phyloP scores from a whole-genome alignment of 2,113 vertebrate species.

The Cisticola juncidis region DNA sequence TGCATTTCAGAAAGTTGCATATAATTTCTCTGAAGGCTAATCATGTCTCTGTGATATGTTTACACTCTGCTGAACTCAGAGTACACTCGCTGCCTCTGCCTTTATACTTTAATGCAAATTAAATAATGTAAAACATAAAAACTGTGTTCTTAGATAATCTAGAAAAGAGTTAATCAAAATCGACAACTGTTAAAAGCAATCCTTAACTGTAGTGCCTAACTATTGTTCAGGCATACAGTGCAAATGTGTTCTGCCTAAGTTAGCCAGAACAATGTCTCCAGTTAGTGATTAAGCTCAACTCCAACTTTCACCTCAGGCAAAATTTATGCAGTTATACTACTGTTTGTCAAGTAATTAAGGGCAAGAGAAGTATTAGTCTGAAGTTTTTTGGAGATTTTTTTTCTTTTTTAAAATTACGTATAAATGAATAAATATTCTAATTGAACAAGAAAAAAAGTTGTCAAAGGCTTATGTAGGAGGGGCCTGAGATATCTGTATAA shows the following conservation, averaged over 20 bases:
- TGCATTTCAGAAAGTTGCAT: background rate
- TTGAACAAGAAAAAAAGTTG: background rate
- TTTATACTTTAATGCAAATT: slow-evolving; percentile 1
- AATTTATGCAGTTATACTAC: slow-evolving; percentile 69
- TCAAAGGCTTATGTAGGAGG: background rate
- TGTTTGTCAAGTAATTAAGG: slow-evolving; percentile 71
- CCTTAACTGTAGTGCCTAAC: slow-evolving; percentile 54
- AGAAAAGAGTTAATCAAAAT: slow-evolving; percentile 69
- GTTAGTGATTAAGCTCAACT: slow-evolving; percentile 72
- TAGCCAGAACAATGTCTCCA: slow-evolving; percentile 76
- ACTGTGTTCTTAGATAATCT: slow-evolving; percentile 17
- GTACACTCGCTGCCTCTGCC: background rate
- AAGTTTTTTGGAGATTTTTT: background rate
- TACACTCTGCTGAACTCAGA: background rate
- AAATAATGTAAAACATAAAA: slow-evolving; percentile 17
- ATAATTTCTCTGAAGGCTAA: background rate
- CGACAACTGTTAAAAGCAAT: slow-evolving; percentile 50
- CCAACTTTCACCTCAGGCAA: slow-evolving; percentile 71
- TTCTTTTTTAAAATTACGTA: background rate
- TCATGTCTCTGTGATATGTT: background rate
- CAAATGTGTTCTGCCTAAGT: slow-evolving; percentile 75
- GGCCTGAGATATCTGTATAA: background rate
- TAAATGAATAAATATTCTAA: slow-evolving; percentile 43
- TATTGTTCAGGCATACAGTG: slow-evolving; percentile 69
- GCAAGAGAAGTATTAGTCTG: slow-evolving; percentile 51